Evolutionary conservation across 2,113 vertebrate species (phyloP).

Genomic region (Hymenochirus boettgeri): DNA sequence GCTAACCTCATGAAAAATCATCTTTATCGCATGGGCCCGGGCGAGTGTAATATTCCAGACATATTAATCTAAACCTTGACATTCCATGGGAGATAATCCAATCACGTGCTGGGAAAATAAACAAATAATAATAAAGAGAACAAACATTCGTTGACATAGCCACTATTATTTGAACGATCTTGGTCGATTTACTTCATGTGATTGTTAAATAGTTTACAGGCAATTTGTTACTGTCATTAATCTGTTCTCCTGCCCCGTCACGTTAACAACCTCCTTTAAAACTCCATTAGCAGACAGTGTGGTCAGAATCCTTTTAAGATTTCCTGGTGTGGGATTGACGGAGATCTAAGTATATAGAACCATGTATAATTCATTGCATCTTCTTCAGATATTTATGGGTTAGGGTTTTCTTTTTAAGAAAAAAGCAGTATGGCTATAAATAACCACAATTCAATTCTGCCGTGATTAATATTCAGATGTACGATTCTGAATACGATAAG

Average conservation of each 20-base stretch:
- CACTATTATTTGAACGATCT: background rate
- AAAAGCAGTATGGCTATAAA: background rate
- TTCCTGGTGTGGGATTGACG: conserved; percentile 18
- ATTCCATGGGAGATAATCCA: background rate
- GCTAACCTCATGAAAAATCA: no score
- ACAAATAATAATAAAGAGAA: background rate
- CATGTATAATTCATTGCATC: conserved; percentile 22
- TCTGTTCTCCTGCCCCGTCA: conserved; percentile 6
- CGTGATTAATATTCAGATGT: background rate
- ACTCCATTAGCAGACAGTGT: conserved; percentile 29
- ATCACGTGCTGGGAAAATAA: background rate
- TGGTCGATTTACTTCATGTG: conserved; percentile 18
- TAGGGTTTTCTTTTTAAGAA: background rate
- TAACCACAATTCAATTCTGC: background rate
- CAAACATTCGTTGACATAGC: background rate
- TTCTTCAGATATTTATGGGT: background rate
- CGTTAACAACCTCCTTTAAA: conserved; percentile 34
- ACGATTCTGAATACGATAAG: background rate
- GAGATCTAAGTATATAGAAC: conserved; percentile 6
- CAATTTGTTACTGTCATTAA: conserved; percentile 35
- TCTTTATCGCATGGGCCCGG: background rate
- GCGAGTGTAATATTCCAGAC: background rate
- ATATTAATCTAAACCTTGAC: background rate
- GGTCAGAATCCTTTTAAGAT: conserved; percentile 8
- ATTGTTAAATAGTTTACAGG: conserved; percentile 35